Evolutionary conservation across 2,888 invertebrate species (phyloP).

Genomic region (Gortyna flavago): DNA sequence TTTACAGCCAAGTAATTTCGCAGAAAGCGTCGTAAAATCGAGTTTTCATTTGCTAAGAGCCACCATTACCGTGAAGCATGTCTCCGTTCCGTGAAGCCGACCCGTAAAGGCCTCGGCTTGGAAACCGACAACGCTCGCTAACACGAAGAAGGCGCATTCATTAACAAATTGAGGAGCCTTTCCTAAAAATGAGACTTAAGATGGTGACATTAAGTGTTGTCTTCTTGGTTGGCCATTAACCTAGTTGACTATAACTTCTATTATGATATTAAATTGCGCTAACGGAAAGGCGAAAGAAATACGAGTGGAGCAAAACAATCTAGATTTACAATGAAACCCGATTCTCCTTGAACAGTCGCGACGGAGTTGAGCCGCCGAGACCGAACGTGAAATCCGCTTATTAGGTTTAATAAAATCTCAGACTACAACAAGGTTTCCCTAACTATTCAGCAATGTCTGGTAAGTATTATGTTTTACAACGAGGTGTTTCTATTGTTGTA

Average conservation of each 20-base stretch:
- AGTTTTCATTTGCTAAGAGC: constrained; percentile 87
- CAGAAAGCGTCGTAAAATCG: constrained; percentile 84
- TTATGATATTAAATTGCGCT: constrained; percentile 57
- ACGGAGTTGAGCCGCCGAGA: constrained; percentile 66
- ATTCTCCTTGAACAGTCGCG: constrained; percentile 77
- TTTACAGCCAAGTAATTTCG: constrained; percentile 77
- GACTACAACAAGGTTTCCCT: constrained; percentile 78
- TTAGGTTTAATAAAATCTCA: constrained; percentile 80
- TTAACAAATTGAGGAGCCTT: constrained; percentile 65
- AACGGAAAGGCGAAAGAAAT: constrained; percentile 76
- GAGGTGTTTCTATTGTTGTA: constrained; percentile 18
- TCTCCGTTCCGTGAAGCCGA: constrained; percentile 75
- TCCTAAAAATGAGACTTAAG: constrained; percentile 58
- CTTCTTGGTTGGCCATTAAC: constrained; percentile 48
- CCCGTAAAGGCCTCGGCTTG: constrained; percentile 69
- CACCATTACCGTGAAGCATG: constrained; percentile 76
- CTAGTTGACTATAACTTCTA: constrained; percentile 44
- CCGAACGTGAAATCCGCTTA: constrained; percentile 82
- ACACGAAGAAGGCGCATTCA: constrained; percentile 61
- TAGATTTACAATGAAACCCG: constrained; percentile 85
- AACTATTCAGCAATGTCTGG: constrained; percentile 49
- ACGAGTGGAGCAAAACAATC: constrained; percentile 80
- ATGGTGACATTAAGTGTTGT: constrained; percentile 39
- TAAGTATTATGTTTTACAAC: constrained; percentile 16
- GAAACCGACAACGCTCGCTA: constrained; percentile 38